Percentiles rank a stretch among this genome's conserved stretches.
These are phyloP conservation scores for Mellilla xanthometata DNA, from an alignment of 2,888 invertebrate species.

Conservation along the genomic window DNA sequence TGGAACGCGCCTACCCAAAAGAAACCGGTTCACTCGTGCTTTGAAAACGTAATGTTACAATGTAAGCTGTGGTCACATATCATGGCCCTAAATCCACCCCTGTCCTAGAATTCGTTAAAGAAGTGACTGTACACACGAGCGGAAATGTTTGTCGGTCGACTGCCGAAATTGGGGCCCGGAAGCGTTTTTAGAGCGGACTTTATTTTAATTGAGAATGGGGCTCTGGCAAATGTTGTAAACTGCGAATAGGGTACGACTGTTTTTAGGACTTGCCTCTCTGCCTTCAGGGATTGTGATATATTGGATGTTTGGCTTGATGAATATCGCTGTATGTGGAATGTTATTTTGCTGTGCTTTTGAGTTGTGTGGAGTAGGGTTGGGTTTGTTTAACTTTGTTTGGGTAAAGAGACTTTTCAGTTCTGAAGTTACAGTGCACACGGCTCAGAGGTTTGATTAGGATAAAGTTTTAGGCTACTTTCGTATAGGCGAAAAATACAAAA, in stretches of 20 bases:
- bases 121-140: constrained; percentile 33
- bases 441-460: no score
- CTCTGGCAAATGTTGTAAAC: constrained; percentile 19
- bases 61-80: no score
- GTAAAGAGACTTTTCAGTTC: no score
- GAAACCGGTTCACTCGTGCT: no score
- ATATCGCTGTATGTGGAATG: constrained; percentile 4
- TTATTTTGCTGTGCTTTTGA: constrained; percentile 2
- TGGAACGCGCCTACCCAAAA: no score
- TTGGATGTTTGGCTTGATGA: constrained; percentile 6
- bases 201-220: constrained; percentile 27
- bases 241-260: constrained; percentile 11
- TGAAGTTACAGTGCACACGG: no score
- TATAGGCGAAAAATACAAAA: no score
- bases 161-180: constrained; percentile 34
- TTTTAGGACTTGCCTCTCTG: constrained; percentile 18
- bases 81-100: constrained; percentile 10
- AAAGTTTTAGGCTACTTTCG: no score
- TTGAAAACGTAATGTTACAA: no score
- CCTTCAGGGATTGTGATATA: constrained; percentile 11
- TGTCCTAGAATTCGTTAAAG: constrained; percentile 53
- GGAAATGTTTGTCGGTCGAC: constrained; percentile 43
- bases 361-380: neutral
- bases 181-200: constrained; percentile 34
- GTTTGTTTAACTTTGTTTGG: no score